These are phyloP conservation scores for Spondyliosoma cantharus DNA, from an alignment of 2,797 vertebrate genomes.

Conservation along the genomic window DNA sequence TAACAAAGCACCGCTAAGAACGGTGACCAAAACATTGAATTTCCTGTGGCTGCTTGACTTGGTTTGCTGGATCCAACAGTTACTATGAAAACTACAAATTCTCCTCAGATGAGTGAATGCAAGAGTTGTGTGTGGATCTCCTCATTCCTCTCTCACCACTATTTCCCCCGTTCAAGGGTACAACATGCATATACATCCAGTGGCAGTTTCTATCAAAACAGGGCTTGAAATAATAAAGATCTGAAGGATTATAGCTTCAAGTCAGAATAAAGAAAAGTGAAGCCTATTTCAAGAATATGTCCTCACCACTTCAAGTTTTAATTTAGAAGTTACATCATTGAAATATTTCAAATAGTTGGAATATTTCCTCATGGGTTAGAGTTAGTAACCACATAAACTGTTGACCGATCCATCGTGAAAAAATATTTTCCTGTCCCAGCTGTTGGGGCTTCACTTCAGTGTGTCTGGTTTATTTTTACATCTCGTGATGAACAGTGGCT, in stretches of 20 bases:
- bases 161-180: no score
- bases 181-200: not conserved
- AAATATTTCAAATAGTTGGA: constrained; percentile 49
- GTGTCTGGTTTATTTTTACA: constrained; percentile 25
- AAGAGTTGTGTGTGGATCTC: no score
- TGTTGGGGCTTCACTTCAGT: constrained; percentile 13
- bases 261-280: not conserved
- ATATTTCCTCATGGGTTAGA: constrained; percentile 14
- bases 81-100: not conserved
- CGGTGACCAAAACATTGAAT: not conserved
- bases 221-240: not conserved
- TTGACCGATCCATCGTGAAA: constrained; percentile 37
- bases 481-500: constrained; percentile 41
- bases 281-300: not conserved
- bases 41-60: not conserved
- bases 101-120: no score
- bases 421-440: constrained; percentile 28
- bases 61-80: not conserved
- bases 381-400: constrained; percentile 24
- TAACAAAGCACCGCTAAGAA: not conserved
- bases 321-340: not conserved
- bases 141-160: no score
- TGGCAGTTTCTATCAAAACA: not conserved
- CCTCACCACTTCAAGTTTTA: not conserved
- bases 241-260: not conserved